These are phyloP conservation scores for Tetragonisca angustula DNA, from an alignment of 2,888 invertebrate genomes.

Conservation along the genomic window DNA sequence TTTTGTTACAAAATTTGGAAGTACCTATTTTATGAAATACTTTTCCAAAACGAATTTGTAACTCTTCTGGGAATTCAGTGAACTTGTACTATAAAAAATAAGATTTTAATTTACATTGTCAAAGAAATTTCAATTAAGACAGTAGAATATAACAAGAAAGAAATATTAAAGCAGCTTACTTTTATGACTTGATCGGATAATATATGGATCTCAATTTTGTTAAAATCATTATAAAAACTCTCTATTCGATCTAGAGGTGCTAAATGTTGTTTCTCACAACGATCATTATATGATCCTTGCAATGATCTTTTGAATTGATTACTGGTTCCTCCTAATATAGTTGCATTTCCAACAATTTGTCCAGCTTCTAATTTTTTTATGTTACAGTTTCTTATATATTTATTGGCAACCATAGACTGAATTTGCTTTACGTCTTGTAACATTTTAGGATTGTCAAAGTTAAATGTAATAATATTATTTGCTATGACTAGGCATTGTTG, in stretches of 20 bases:
- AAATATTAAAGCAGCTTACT: constrained; percentile 69
- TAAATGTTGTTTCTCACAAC: constrained; percentile 85
- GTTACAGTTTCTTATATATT: constrained; percentile 87
- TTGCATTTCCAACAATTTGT: constrained; percentile 83
- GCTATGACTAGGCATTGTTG: constrained; percentile 89
- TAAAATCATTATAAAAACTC: constrained; percentile 20
- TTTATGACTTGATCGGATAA: constrained; percentile 32
- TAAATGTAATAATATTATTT: constrained; percentile 88
- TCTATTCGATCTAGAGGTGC: constrained; percentile 82
- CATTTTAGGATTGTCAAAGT: constrained; percentile 77
- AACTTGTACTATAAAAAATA: constrained; percentile 58
- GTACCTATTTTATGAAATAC: constrained; percentile 85
- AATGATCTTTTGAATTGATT: constrained; percentile 85
- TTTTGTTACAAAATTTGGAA: constrained; percentile 86
- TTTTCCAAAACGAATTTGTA: constrained; percentile 83
- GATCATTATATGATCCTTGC: constrained; percentile 86
- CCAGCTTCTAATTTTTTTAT: constrained; percentile 85
- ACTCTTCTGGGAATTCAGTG: constrained; percentile 70
- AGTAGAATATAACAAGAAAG: not conserved
- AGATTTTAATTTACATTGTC: constrained; percentile 30
- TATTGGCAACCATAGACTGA: constrained; percentile 81
- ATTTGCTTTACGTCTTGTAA: constrained; percentile 70
- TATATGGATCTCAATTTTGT: constrained; percentile 9
- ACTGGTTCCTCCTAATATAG: constrained; percentile 84
- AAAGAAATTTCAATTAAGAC: constrained; percentile 7